Evolutionary conservation across 2,113 vertebrate species (phyloP), one percentile per base, ranked within the genome.

Genomic region (Cheilinus undulatus): DNA sequence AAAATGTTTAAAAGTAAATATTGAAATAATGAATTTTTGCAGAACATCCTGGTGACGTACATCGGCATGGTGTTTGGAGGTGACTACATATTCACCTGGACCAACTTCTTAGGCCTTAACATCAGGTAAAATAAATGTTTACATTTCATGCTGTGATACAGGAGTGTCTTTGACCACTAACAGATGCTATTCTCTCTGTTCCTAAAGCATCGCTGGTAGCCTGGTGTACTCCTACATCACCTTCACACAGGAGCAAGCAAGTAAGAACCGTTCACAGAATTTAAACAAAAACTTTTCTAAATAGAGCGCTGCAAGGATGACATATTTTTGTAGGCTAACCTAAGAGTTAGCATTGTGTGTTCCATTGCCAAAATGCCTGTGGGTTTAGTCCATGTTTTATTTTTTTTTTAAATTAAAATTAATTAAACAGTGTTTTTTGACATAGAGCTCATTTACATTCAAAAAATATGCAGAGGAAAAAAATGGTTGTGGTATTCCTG

Each of bases 21-120:
- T n/a, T n/a, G n/a, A n/a, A n/a, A n/a, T n/a, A n/a, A n/a, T n/a
- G n/a, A n/a, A n/a, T 49, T 65, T 81, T 85, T 52, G 51, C 83
- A 99, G 98, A 99, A 99, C 89, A 96, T 99, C 89, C 91, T 98
- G 26, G 93, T 99, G 89, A 99, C 97, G 14, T 99, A 99, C 83
- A 94, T 98, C 61, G 98, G 98, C 61, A 99, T 99, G 96, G 93
- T 97, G 87, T 96, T 99, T 82, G 97, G 98, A 73, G 97, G 97
- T 69, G 98, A 99, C 92, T 99, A 99, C 92, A 97, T 99, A 91
- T 99, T 99, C 92, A 95, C 95, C 7, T 99, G 97, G 98, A 96
- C 94, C 7, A 99, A 99, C 89, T 99, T 99, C 80, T 79, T 98
- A 52, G 98, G 97, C 59, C 90, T 99, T 75, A 98, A 99, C 92